phyloP scores from a whole-genome alignment of 2,888 invertebrate species.

The Pyrrhia umbra region DNA sequence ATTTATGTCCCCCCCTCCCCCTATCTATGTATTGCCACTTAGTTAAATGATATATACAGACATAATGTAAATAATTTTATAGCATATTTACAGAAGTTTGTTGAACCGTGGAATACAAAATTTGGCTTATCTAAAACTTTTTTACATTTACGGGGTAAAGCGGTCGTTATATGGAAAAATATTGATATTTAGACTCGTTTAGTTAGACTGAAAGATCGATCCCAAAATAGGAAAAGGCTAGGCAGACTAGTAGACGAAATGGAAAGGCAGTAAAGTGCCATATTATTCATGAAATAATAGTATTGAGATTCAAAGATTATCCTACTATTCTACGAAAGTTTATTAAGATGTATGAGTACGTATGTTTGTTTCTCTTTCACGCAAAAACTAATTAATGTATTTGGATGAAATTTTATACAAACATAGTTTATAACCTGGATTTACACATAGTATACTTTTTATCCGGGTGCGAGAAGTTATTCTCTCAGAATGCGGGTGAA shows the following conservation, averaged over 20 bases:
- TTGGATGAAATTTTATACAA: too few relatives aligned
- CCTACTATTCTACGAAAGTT: too few relatives aligned
- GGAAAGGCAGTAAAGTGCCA: too few relatives aligned
- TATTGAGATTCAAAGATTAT: too few relatives aligned
- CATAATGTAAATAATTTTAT: conserved; percentile 53
- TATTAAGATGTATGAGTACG: too few relatives aligned
- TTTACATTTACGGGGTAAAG: conserved; percentile 25
- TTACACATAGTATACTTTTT: too few relatives aligned
- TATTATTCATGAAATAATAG: too few relatives aligned
- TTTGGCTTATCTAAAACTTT: conserved; percentile 25
- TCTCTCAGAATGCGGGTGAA: too few relatives aligned
- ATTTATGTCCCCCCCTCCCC: conserved; percentile 49
- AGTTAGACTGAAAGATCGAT: background rate
- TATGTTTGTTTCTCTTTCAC: too few relatives aligned
- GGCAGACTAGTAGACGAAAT: background rate
- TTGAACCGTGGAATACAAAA: conserved; percentile 34
- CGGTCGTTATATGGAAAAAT: background rate
- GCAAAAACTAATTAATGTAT: too few relatives aligned
- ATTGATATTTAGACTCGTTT: background rate
- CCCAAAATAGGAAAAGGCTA: background rate
- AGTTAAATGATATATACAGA: conserved; percentile 49
- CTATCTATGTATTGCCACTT: conserved; percentile 53
- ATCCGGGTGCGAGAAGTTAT: too few relatives aligned
- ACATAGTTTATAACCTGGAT: too few relatives aligned
- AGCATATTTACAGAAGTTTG: conserved; percentile 40